A percentile compares a stretch with the other conserved stretches of the same genome.
phyloP scores from a whole-genome alignment of 2,888 invertebrate species.

The Macropis europaea region DNA sequence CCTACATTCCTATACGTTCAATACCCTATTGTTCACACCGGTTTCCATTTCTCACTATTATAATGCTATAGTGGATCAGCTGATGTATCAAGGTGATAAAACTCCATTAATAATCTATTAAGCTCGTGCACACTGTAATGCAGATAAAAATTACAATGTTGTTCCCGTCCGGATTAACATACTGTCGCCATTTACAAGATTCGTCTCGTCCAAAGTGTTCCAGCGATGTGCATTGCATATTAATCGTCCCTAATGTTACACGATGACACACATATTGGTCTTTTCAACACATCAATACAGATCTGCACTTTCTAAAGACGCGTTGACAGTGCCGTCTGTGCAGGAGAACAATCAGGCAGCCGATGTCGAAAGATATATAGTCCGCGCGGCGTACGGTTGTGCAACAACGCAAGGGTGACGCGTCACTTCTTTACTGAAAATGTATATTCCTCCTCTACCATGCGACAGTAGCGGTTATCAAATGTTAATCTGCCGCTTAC shows the following conservation, averaged over 20 bases:
- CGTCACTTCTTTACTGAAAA: conserved; percentile 21
- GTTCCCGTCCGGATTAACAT: neutral
- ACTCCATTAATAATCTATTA: too few species aligned
- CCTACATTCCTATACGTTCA: too few species aligned
- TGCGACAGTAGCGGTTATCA: conserved; percentile 47
- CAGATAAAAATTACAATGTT: too few species aligned
- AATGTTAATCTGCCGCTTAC: conserved; percentile 44
- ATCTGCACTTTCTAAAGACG: conserved; percentile 55
- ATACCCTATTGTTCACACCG: too few species aligned
- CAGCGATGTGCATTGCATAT: neutral
- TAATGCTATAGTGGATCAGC: too few species aligned
- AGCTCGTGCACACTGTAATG: too few species aligned
- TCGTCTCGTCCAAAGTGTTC: conserved; percentile 7
- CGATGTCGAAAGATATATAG: conserved; percentile 54
- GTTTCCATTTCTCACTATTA: too few species aligned
- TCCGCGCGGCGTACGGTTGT: conserved; percentile 45
- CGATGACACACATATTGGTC: conserved; percentile 46
- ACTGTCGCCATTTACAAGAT: neutral
- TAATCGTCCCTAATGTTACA: conserved; percentile 21
- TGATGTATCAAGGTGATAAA: too few species aligned
- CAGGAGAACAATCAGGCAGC: conserved; percentile 54
- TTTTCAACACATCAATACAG: conserved; percentile 28
- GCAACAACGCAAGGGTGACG: conserved; percentile 42
- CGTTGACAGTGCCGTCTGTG: conserved; percentile 42
- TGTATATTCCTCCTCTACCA: neutral